phyloP scores from a whole-genome alignment of 1,140 invertebrate species.

The Rhizoglyphus robini region DNA sequence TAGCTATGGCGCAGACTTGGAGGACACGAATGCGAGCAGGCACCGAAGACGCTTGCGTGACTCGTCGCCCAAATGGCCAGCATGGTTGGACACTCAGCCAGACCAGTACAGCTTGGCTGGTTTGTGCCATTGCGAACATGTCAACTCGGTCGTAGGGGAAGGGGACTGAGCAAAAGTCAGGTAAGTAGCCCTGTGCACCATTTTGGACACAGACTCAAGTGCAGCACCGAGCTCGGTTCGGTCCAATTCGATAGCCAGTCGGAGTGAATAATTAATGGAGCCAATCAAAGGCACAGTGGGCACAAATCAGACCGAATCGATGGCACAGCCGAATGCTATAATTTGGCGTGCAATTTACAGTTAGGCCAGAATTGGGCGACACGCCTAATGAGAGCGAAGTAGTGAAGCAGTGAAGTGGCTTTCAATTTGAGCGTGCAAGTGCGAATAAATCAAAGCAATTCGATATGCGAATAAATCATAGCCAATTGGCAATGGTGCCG shows the following conservation, averaged over 20 bases:
- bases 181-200: no score
- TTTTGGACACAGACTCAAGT: no score
- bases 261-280: constrained; percentile 14
- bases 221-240: no score
- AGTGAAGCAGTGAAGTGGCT: constrained; percentile 13
- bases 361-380: constrained; percentile 7
- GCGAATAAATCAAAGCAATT: constrained; percentile 11
- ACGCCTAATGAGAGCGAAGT: constrained; percentile 6
- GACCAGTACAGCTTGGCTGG: no score
- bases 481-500: constrained; percentile 3
- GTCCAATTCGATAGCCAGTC: not conserved
- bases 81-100: no score
- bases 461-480: constrained; percentile 14
- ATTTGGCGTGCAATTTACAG: constrained; percentile 11
- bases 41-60: not conserved
- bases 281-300: constrained; percentile 1
- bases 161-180: no score
- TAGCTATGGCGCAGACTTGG: no score
- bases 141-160: not conserved
- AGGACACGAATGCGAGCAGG: not conserved
- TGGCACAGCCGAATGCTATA: constrained; percentile 6
- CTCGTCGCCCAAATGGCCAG: not conserved
- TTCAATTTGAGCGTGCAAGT: constrained; percentile 9
- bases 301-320: not conserved
- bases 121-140: not conserved